Evolutionary conservation across 37 sponge, comb jelly and placozoan genomes (phyloP).

Genomic region (Lycopodina hypogea): DNA sequence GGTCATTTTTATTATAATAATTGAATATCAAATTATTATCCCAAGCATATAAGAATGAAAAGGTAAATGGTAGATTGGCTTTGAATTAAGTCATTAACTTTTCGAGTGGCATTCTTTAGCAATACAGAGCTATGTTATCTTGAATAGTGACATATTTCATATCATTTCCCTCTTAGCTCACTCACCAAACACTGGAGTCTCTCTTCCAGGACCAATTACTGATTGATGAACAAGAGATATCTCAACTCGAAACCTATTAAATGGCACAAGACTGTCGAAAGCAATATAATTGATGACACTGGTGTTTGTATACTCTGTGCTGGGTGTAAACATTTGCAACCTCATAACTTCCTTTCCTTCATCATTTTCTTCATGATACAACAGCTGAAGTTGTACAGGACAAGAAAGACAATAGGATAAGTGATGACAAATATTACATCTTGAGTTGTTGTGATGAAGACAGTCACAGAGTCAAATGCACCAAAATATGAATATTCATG

Average conservation of each 20-base stretch:
- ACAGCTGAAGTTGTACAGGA: not conserved
- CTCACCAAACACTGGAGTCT: not conserved
- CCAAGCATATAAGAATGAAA: no score
- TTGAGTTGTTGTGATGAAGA: not conserved
- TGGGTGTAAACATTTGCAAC: not conserved
- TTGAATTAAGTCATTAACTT: no score
- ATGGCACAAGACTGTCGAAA: not conserved
- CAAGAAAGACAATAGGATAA: not conserved
- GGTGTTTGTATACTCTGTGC: not conserved
- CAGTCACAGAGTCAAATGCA: not conserved
- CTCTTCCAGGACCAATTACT: constrained; percentile 1
- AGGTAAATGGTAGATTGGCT: no score
- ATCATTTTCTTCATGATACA: not conserved
- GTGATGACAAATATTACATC: not conserved
- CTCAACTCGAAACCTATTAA: not conserved
- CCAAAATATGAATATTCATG: no score
- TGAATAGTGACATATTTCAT: no score
- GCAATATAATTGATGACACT: constrained; percentile 1
- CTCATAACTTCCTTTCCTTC: not conserved
- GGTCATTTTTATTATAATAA: no score
- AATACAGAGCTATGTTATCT: no score
- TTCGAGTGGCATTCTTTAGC: no score
- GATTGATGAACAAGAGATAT: not conserved
- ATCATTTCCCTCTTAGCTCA: no score
- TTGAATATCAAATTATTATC: no score